A percentile compares a stretch with the other conserved stretches of the same genome.
Conservation (phyloP, 2,113 vertebrate genomes). For the Aramus guarauna region DNA sequence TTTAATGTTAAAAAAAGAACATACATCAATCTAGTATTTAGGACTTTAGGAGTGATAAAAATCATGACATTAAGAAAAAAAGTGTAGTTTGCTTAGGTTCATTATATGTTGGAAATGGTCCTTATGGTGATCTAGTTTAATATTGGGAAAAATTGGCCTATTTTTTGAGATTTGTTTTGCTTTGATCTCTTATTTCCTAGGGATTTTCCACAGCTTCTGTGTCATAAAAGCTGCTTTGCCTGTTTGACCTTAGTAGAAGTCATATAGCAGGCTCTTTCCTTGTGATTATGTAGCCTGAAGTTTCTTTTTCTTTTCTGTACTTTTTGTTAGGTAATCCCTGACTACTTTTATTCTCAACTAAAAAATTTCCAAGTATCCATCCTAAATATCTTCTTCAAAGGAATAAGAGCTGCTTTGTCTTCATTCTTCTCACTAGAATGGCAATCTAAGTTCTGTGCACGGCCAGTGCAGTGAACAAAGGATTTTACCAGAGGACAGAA, state of each 20-base stretch:
- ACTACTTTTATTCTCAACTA: neutral
- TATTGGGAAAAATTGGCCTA: neutral
- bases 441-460: neutral
- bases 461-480: neutral
- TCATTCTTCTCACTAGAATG: neutral
- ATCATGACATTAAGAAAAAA: neutral
- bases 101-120: neutral
- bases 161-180: conserved; percentile 3
- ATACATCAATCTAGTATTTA: neutral
- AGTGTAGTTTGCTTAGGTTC: neutral
- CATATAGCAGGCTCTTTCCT: neutral
- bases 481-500: neutral
- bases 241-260: neutral
- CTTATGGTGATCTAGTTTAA: neutral
- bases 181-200: conserved; percentile 35
- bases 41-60: neutral
- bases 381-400: neutral
- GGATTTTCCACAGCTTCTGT: conserved; percentile 30
- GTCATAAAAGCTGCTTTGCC: conserved; percentile 7
- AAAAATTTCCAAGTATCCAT: neutral
- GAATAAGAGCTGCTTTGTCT: neutral
- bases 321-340: neutral
- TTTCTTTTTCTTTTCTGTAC: neutral
- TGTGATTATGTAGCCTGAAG: neutral
- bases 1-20: neutral